phyloP scores from a whole-genome alignment of 2,797 vertebrate genomes.

The Urosaurus nigricauda region DNA sequence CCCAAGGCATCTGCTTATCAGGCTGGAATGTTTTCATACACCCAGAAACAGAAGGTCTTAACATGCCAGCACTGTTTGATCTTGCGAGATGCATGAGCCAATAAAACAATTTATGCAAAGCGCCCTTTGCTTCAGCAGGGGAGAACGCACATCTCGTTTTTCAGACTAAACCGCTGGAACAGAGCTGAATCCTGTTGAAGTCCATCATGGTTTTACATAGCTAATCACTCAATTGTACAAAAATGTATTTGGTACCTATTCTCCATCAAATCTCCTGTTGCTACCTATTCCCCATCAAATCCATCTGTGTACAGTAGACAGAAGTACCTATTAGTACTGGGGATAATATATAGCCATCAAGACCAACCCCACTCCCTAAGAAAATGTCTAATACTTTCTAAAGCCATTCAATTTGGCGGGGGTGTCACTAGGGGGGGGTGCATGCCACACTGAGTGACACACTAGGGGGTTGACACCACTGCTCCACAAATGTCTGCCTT shows the following conservation, averaged over 20 bases:
- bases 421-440: no score
- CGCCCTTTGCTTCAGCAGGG: neutral
- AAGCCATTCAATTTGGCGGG: neutral
- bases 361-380: no score
- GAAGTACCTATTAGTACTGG: no score
- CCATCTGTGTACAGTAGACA: no score
- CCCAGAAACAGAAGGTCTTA: conserved; percentile 6
- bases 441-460: no score
- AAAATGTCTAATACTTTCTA: neutral
- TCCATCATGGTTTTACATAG: neutral
- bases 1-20: neutral
- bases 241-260: neutral
- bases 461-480: no score
- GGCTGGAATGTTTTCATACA: conserved; percentile 26
- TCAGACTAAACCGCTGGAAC: conserved; percentile 9
- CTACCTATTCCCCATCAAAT: neutral
- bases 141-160: neutral
- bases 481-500: no score
- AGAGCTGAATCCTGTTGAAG: neutral
- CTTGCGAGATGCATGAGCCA: neutral
- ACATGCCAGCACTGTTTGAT: neutral
- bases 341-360: neutral
- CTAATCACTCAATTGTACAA: neutral
- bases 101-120: neutral
- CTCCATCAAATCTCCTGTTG: neutral